phyloP scores from a whole-genome alignment of 2,113 vertebrate species.

The Bufo bufo region DNA sequence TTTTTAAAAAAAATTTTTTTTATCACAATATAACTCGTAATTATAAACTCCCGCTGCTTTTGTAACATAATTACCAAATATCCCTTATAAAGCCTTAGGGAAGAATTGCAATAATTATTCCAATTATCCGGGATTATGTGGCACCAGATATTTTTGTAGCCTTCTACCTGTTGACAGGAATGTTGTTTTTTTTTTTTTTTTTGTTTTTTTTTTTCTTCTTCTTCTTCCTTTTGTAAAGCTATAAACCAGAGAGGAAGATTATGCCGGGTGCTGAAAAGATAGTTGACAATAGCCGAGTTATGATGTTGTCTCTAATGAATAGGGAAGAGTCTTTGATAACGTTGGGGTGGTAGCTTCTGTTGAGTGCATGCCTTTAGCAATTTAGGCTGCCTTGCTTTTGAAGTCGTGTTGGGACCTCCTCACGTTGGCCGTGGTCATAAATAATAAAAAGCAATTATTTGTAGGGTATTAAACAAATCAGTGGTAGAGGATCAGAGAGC shows the following conservation, averaged over 20 bases:
- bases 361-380: constrained; percentile 43
- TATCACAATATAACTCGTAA: no score
- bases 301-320: constrained; percentile 45
- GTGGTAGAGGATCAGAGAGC: constrained; percentile 36
- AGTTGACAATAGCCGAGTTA: constrained; percentile 42
- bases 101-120: constrained; percentile 41
- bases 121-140: constrained; percentile 49
- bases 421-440: constrained; percentile 41
- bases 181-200: constrained; percentile 9
- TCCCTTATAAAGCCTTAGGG: constrained; percentile 30
- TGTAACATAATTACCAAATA: constrained; percentile 42
- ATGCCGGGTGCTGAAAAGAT: constrained; percentile 38
- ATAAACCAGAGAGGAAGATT: constrained; percentile 26
- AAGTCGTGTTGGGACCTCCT: constrained; percentile 36
- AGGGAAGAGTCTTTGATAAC: constrained; percentile 41
- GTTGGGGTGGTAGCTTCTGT: constrained; percentile 42
- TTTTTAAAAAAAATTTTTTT: no score
- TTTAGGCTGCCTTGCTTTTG: constrained; percentile 40
- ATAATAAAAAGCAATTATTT: constrained; percentile 57
- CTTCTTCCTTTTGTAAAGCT: neutral
- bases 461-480: constrained; percentile 52
- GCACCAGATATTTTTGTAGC: constrained; percentile 42
- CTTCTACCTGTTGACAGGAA: constrained; percentile 48
- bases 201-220: neutral
- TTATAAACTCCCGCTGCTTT: neutral